A percentile compares a stretch with the other conserved stretches of the same genome.
Conservation (phyloP, 37 sponge, comb jelly and placozoan species). For the Ianthella basta region DNA sequence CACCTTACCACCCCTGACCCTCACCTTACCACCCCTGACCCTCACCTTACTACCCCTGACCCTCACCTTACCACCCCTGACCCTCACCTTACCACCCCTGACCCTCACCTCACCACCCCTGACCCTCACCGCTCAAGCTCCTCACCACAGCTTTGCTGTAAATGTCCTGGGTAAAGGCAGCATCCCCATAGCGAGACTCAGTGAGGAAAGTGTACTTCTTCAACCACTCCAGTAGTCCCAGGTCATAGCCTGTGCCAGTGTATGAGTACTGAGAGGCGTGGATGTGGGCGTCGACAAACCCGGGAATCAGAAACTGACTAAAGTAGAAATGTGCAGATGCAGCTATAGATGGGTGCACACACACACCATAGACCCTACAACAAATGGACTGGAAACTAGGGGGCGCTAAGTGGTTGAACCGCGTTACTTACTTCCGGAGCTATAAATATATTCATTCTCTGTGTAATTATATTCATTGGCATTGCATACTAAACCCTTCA, state of each 20-base stretch:
- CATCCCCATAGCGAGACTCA: constrained; percentile 60
- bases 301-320: constrained; percentile 89
- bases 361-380: no score
- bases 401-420: no score
- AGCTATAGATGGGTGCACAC: neutral
- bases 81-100: no score
- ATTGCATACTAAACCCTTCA: no score
- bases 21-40: neutral
- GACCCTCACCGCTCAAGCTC: no score
- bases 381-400: no score
- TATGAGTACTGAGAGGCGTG: constrained; percentile 77
- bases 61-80: no score
- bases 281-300: constrained; percentile 82
- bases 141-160: constrained; percentile 69
- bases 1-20: neutral
- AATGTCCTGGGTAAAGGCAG: constrained; percentile 35
- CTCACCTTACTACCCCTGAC: neutral
- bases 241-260: constrained; percentile 75
- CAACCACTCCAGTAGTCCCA: constrained; percentile 68
- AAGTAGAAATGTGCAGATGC: neutral
- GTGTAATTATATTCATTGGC: no score
- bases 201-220: constrained; percentile 67
- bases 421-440: no score
- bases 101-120: no score
- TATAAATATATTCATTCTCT: no score